These are phyloP conservation scores for Azemiops feae DNA, from an alignment of 2,113 vertebrate genomes.

Conservation along the genomic window DNA sequence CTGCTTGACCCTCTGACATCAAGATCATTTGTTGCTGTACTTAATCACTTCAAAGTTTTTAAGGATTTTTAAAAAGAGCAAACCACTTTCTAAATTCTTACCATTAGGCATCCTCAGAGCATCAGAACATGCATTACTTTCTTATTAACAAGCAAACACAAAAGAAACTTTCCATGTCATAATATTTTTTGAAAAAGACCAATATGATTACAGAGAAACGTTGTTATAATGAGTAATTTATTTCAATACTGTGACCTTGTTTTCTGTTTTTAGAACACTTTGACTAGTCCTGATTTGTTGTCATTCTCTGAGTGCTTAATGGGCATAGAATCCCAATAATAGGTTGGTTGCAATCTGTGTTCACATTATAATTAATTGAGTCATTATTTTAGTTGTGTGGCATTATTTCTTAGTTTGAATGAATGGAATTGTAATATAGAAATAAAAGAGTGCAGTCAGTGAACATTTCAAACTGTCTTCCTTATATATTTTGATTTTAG, in stretches of 20 bases:
- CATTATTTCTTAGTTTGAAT: not conserved
- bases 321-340: slow-evolving; percentile 28
- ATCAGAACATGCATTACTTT: not conserved
- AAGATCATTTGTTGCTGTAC: not conserved
- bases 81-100: not conserved
- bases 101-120: not conserved
- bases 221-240: slow-evolving; percentile 11
- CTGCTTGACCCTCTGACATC: not conserved
- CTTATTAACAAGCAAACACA: not conserved
- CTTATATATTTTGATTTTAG: not conserved
- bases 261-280: slow-evolving; percentile 25
- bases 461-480: not conserved
- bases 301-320: slow-evolving; percentile 32
- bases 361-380: slow-evolving; percentile 13
- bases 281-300: slow-evolving; percentile 6
- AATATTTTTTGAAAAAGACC: not conserved
- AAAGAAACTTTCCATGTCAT: not conserved
- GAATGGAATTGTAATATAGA: not conserved
- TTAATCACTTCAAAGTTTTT: not conserved
- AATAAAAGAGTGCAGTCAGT: not conserved
- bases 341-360: not conserved
- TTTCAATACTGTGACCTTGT: not conserved
- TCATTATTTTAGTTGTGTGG: slow-evolving; percentile 14
- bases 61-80: not conserved
- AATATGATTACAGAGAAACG: not conserved